Base-by-base conservation (phyloP, 2,113 vertebrate species). In the Tragulus kanchil region DNA sequence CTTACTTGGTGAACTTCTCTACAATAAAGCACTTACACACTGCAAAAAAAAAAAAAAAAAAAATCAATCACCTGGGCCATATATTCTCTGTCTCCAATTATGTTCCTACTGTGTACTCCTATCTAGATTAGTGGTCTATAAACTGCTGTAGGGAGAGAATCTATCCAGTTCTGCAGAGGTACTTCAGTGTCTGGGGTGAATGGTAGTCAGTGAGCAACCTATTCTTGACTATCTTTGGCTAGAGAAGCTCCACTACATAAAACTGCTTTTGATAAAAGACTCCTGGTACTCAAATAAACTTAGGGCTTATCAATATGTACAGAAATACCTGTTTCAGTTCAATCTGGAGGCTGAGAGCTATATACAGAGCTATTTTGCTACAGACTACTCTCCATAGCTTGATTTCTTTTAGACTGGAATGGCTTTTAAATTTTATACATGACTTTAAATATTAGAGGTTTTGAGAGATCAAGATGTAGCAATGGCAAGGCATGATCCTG, bases 361-460 rank as follows among this genome's bases (percentile, higher is more conserved):
- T 48, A 93, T 12, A 17, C 21, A 65, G 48, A 88, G 28, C 12
- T 71, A 25, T 79, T 85, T 89, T 79, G 62, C 36, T 79, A 78
- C 10, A 77, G 69, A 78, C 21, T 59, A 21, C 26, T 95, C 19
- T 85, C 52, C 54, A n/a, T 23, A 64, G 36, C n/a, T 86, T 87
- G 31, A n/a, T 94, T 73, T 93, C 65, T n/a, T 58, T 93, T 65
- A 25, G 64, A 54, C 3, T 84, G 48, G 21, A 69, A 71, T 79
- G 89, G 4, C 65, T 89, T 75, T 62, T 31, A 77, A 69, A 92
- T 92, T 96, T 90, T 12, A n/a, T 64, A 69, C 69, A 25, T 45
- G 65, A 3, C 42, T 64, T 88, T 54, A 54, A 71, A 31, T 85
- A 88, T 82, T 85, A 61, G 59, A 69, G 61, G 82, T 64, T 93